These are phyloP conservation scores for Caenorhabditis becei DNA, from an alignment of 2,888 invertebrate species.

Conservation along the genomic window DNA sequence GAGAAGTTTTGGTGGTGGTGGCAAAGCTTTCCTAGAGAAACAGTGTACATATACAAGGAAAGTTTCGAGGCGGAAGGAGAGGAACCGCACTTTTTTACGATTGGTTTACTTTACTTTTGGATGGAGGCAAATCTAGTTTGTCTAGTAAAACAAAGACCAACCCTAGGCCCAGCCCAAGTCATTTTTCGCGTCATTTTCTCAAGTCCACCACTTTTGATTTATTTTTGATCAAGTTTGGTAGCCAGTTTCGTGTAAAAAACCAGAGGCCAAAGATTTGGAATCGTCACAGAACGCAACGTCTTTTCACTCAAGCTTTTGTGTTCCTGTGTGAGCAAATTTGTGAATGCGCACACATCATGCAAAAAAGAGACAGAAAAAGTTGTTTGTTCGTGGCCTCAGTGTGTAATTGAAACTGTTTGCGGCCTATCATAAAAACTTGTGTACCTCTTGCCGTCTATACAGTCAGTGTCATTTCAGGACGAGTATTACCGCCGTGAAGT, in stretches of 20 bases:
- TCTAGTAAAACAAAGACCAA: constrained; percentile 15
- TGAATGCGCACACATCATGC: not conserved
- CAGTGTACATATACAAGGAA: constrained; percentile 2
- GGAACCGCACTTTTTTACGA: constrained; percentile 6
- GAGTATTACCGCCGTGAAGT: constrained; percentile 80
- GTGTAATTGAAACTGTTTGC: constrained; percentile 52
- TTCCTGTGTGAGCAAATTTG: constrained; percentile 9
- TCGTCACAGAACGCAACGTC: not conserved
- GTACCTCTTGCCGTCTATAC: constrained; percentile 21
- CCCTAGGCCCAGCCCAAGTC: not conserved
- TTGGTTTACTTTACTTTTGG: constrained; percentile 24
- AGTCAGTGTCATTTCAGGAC: constrained; percentile 65
- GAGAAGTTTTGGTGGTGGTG: not conserved
- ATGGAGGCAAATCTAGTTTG: constrained; percentile 7
- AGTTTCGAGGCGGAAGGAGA: not conserved
- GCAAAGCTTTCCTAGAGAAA: not conserved
- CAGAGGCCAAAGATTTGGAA: not conserved
- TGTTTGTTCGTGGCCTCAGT: not conserved
- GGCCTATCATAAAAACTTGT: constrained; percentile 52
- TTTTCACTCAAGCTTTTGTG: constrained; percentile 8
- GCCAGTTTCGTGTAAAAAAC: constrained; percentile 4
- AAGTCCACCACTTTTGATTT: constrained; percentile 8
- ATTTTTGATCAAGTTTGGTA: constrained; percentile 2
- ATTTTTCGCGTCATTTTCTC: constrained; percentile 9
- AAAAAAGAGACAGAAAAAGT: not conserved